Evolutionary conservation across 2,113 vertebrate species (phyloP), one percentile per base, ranked within the genome.

Genomic region (Chrysemys picta): DNA sequence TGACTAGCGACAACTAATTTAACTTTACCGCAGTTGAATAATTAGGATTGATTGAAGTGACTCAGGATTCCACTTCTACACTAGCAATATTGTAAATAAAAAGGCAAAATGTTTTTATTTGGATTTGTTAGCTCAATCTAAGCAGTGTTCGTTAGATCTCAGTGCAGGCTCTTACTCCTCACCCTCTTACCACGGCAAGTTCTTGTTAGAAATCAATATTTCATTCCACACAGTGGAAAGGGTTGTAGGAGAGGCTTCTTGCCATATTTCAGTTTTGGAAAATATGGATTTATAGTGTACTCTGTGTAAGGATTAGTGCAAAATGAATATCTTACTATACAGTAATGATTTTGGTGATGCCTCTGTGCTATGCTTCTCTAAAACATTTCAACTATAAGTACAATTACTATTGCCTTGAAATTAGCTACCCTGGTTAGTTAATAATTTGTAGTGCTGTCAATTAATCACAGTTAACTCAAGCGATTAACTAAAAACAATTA

Each of bases 41-140:
- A 96, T 96, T 95, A 91, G 27, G 82, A 91, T 92, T 85, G 89
- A 96, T 79, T 81, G 45, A 93, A 94, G 69, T 1, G 1, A 45
- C 83, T 87, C 89, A 79, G 9, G 69, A 82, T 82, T 93, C 27
- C 22, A 78, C 82, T 95, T 87, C 94, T 75, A 86, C 87, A 1
- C 27, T 35, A 69, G 16, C 7, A n/a, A 35, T n/a, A 87, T 95
- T 85, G 89, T 90, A 52, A 78, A 10, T 47, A 92, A 95, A 56
- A 5, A 0, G 1, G 35, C 8, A 91, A 89, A 89, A 6, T 72
- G 2, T 91, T 87, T 9, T 84, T 50, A 50, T 95, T 91, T 80
- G 24, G 7, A 4, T 85, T 5, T 42, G 2, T 62, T 89, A 91
- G 2, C 38, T 95, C 89, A 85, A 35, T 82, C 24, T 65, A 84